A percentile compares a stretch with the other conserved stretches of the same genome.
phyloP scores from a whole-genome alignment of 64 coral and sea anemone genomes.

The Porites australiensis region DNA sequence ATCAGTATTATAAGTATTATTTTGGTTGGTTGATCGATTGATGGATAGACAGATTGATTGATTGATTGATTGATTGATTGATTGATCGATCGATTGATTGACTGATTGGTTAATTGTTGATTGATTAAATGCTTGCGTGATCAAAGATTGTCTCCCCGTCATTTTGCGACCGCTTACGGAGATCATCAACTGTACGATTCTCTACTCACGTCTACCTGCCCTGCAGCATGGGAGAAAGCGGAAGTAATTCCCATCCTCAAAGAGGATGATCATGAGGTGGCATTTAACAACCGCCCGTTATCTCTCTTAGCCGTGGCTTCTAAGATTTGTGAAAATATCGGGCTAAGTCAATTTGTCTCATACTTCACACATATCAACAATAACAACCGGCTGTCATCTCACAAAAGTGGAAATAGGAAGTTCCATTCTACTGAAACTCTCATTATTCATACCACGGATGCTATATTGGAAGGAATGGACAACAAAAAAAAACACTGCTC shows the following conservation, averaged over 20 bases:
- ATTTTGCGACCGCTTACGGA: slow-evolving; percentile 31
- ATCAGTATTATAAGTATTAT: no score
- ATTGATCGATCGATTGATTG: no score
- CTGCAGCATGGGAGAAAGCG: slow-evolving; percentile 1
- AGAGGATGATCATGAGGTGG: slow-evolving; percentile 27
- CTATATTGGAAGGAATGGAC: slow-evolving; percentile 40
- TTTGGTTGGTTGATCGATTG: no score
- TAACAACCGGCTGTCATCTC: neutral
- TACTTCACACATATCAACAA: neutral
- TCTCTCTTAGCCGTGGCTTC: neutral
- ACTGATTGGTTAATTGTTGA: no score
- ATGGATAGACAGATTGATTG: no score
- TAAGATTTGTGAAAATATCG: slow-evolving; percentile 4
- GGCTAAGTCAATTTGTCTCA: neutral
- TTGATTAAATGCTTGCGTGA: no score
- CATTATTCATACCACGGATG: neutral
- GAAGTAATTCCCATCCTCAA: slow-evolving; percentile 45
- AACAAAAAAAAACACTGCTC: slow-evolving; percentile 14
- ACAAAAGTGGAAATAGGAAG: slow-evolving; percentile 29
- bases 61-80: no score
- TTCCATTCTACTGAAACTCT: neutral
- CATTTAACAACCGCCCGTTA: neutral
- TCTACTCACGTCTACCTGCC: neutral
- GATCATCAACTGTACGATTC: slow-evolving; percentile 57
- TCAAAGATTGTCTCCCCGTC: slow-evolving; percentile 32